phyloP scores from a whole-genome alignment of 1,140 invertebrate genomes.

The Hylaeus anthracinus region DNA sequence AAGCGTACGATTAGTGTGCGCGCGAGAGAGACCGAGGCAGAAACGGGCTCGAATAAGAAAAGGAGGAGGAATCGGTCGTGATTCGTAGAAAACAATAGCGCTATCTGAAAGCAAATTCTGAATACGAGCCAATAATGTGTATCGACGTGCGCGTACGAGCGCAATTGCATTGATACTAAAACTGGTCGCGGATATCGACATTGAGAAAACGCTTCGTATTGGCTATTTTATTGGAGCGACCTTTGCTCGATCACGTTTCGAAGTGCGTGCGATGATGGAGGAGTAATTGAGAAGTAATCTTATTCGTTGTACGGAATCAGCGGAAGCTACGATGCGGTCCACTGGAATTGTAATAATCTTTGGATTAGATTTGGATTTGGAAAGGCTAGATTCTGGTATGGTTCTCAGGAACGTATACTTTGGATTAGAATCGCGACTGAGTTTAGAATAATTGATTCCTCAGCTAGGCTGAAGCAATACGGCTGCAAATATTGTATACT shows the following conservation, averaged over 20 bases:
- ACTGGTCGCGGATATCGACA: slow-evolving; percentile 15
- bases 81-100: slow-evolving; percentile 58
- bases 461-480: too few relatives aligned
- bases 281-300: background rate
- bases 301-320: too few relatives aligned
- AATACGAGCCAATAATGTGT: slow-evolving; percentile 54
- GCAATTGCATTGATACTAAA: slow-evolving; percentile 34
- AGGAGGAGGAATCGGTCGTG: background rate
- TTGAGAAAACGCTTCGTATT: background rate
- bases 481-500: too few relatives aligned
- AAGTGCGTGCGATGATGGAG: background rate
- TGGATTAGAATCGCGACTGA: too few relatives aligned
- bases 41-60: background rate
- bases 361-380: too few relatives aligned
- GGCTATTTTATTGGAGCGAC: slow-evolving; percentile 1
- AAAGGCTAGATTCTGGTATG: too few relatives aligned
- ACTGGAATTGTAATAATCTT: background rate
- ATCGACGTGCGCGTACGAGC: slow-evolving; percentile 14
- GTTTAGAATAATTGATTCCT: too few relatives aligned
- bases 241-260: background rate
- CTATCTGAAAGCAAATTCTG: slow-evolving; percentile 57
- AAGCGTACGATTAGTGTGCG: background rate
- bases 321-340: background rate
- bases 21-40: background rate
- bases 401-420: too few relatives aligned